These are phyloP conservation scores for Calephelis virginiensis DNA, from an alignment of 1,140 invertebrate species.

Conservation along the genomic window DNA sequence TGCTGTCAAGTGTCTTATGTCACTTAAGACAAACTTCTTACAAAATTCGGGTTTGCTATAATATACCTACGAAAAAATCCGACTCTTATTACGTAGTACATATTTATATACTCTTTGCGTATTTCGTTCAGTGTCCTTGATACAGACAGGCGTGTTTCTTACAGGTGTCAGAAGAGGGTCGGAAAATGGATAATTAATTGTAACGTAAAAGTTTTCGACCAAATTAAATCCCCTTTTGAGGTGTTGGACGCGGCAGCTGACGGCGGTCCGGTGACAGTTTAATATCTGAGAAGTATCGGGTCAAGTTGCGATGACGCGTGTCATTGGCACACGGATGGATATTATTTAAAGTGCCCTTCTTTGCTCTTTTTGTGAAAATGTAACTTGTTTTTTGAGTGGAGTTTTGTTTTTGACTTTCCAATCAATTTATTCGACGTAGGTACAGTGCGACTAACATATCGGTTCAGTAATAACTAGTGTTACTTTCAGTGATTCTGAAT, in stretches of 20 bases:
- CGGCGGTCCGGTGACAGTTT: conserved; percentile 72
- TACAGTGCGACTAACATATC: too few relatives aligned
- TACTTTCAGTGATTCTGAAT: too few relatives aligned
- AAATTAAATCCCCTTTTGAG: conserved; percentile 71
- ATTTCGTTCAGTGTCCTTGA: neutral
- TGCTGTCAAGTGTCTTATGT: too few relatives aligned
- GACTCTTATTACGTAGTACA: too few relatives aligned
- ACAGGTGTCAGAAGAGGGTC: conserved; percentile 60
- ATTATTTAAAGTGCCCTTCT: neutral
- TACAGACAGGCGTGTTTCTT: conserved; percentile 35
- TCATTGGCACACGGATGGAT: neutral
- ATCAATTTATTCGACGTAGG: too few relatives aligned
- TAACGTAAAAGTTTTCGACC: conserved; percentile 61
- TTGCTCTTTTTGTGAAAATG: too few relatives aligned
- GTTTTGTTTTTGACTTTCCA: neutral
- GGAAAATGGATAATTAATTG: conserved; percentile 74
- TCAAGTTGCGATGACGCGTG: conserved; percentile 10
- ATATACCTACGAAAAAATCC: too few relatives aligned
- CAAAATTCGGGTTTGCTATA: too few relatives aligned
- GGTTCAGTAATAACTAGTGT: too few relatives aligned
- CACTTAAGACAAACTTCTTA: too few relatives aligned
- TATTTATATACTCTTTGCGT: too few relatives aligned
- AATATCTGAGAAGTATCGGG: conserved; percentile 45
- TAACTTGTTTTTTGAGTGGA: neutral
- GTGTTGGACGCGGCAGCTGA: conserved; percentile 50